Percentiles rank a stretch among this genome's conserved stretches.
phyloP scores from a whole-genome alignment of 2,113 vertebrate species.

The Dendropsophus ebraccatus region DNA sequence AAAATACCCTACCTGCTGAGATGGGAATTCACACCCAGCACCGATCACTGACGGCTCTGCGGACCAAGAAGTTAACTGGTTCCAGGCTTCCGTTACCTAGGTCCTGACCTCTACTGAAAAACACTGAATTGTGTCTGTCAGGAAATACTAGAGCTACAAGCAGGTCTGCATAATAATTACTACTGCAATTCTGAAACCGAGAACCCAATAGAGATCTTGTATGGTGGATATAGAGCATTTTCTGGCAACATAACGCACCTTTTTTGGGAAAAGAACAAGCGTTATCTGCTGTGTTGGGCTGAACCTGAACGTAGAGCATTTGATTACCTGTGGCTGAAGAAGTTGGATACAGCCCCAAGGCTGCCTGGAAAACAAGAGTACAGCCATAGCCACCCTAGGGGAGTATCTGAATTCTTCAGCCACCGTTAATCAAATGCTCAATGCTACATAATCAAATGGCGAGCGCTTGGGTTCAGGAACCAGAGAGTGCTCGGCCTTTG shows the following conservation, averaged over 20 bases:
- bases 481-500: too few relatives aligned
- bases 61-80: neutral
- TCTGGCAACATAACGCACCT: neutral
- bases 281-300: too few relatives aligned
- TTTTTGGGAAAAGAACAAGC: too few relatives aligned
- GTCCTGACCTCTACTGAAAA: neutral
- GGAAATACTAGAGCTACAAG: neutral
- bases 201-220: neutral
- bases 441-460: too few relatives aligned
- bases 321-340: too few relatives aligned
- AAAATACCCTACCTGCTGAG: slow-evolving; percentile 25
- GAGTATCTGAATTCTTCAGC: too few relatives aligned
- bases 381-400: too few relatives aligned
- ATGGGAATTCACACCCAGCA: slow-evolving; percentile 24
- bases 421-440: too few relatives aligned
- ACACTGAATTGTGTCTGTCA: neutral
- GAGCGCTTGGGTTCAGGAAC: too few relatives aligned
- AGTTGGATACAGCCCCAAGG: too few relatives aligned
- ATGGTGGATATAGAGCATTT: neutral
- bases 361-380: too few relatives aligned
- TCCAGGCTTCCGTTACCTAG: slow-evolving; percentile 18
- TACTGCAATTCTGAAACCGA: neutral
- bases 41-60: neutral
- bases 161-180: neutral
- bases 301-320: too few relatives aligned